Base-by-base conservation (phyloP, 2,113 vertebrate species). In the Tragelaphus imberbis region DNA sequence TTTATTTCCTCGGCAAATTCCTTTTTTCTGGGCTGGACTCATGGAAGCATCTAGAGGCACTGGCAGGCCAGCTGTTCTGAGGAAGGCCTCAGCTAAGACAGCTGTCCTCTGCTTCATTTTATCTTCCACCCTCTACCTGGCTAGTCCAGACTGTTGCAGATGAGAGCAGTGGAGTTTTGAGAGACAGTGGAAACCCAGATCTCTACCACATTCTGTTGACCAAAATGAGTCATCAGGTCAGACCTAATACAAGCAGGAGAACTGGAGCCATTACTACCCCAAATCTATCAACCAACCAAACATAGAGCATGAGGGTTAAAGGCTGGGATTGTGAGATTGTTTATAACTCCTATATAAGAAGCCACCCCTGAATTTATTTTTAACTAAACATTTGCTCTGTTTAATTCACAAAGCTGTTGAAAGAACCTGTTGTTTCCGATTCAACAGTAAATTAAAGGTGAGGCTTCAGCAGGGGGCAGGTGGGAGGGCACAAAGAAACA, bases 361-460 rank as follows among this genome's bases (percentile, higher is more conserved):
- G 51, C 10, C 36, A 87, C 65, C 10, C n/a, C 33, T 79, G 85
- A 19, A 65, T 71, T 88, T 97, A 95, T 97, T 97, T 95, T 92
- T 88, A 92, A 77, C 65, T 81, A 94, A 87, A 81, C 59, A 14
- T 95, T 94, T 96, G 65, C 65, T 84, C 58, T 96, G 53, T 25
- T 81, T 96, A 95, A 90, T 90, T 95, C 75, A 90, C 61, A 85
- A 53, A 7, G 3, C 6, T 88, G 33, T 58, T 95, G 88, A 93
- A 96, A 96, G 91, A 88, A 59, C 2, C 6, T 6, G 93, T 95
- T 94, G 84, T 95, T 97, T 94, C 47, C 23, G 51, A 58, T 56
- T 93, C 33, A 51, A 92, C 28, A 19, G 19, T 61, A 87, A 33
- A 68, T 82, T 96, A 87, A 96, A 93, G 71, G 51, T 51, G 79